phyloP scores from a whole-genome alignment of 2,888 invertebrate genomes.

The Amaurobius ferox region DNA sequence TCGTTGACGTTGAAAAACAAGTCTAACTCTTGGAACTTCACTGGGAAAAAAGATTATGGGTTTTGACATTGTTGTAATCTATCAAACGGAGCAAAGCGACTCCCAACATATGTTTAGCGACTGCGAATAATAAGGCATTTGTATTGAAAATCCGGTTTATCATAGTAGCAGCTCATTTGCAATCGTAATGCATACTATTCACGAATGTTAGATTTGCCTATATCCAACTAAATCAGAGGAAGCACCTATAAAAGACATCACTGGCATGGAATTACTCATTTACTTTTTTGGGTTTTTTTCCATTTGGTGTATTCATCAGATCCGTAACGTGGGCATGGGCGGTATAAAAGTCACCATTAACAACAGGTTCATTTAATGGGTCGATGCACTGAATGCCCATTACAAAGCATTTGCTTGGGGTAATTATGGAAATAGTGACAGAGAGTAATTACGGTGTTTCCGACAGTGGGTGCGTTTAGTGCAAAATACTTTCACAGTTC shows the following conservation, averaged over 20 bases:
- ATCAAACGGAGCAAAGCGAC: constrained; percentile 33
- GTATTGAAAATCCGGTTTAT: constrained; percentile 18
- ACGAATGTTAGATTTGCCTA: constrained; percentile 15
- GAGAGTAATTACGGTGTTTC: constrained; percentile 7
- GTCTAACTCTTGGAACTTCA: background rate
- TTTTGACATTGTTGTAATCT: constrained; percentile 32
- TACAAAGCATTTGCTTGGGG: constrained; percentile 27
- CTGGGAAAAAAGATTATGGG: background rate
- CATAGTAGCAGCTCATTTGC: constrained; percentile 37
- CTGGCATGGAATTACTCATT: background rate
- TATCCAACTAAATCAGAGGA: background rate
- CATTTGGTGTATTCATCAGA: constrained; percentile 36
- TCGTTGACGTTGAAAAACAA: background rate
- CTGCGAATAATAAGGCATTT: constrained; percentile 18
- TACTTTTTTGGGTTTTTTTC: background rate
- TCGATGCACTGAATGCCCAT: constrained; percentile 28
- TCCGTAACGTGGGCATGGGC: constrained; percentile 27
- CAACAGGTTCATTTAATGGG: constrained; percentile 14
- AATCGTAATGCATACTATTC: constrained; percentile 32
- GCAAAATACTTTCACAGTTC: background rate
- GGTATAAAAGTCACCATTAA: constrained; percentile 33
- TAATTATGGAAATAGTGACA: constrained; percentile 20
- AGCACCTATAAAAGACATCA: background rate
- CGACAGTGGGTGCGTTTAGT: background rate
- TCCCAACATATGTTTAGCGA: constrained; percentile 21